Evolutionary conservation across 35 echinoderm and acorn worm species (phyloP).

Genomic region (Chiridota heheva): DNA sequence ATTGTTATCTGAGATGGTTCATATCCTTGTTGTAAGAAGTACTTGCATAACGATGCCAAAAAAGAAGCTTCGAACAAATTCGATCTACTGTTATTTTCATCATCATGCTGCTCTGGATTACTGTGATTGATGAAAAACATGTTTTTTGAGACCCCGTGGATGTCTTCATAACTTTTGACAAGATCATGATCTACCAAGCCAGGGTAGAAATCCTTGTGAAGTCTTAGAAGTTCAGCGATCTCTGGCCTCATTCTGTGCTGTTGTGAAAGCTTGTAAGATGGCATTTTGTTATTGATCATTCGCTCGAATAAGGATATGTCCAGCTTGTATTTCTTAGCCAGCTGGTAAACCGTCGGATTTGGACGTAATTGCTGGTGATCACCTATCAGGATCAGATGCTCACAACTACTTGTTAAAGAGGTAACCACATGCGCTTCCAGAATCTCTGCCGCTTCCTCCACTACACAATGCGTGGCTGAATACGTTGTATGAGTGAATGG

Average conservation of each 20-base stretch:
- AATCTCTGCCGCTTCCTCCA: constrained; percentile 80
- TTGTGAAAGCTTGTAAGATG: constrained; percentile 11
- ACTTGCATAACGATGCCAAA: constrained; percentile 43
- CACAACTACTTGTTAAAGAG: constrained; percentile 43
- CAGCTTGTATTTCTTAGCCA: constrained; percentile 60
- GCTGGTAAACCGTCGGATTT: constrained; percentile 51
- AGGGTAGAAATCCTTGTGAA: constrained; percentile 43
- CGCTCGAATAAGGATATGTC: constrained; percentile 70
- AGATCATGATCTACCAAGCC: constrained; percentile 37
- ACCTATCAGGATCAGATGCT: constrained; percentile 83
- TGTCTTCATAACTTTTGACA: constrained; percentile 26
- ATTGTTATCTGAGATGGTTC: constrained; percentile 54
- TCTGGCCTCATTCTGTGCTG: constrained; percentile 82
- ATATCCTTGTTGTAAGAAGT: constrained; percentile 72
- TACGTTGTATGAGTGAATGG: constrained; percentile 64
- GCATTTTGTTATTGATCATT: constrained; percentile 43
- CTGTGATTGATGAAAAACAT: constrained; percentile 71
- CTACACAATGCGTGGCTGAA: constrained; percentile 68
- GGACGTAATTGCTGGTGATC: constrained; percentile 69
- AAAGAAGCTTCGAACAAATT: constrained; percentile 65
- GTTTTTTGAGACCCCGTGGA: constrained; percentile 48
- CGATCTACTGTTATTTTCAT: constrained; percentile 40
- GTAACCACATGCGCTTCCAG: constrained; percentile 68
- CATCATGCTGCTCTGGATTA: constrained; percentile 6
- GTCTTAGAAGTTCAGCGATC: constrained; percentile 46